Evolutionary conservation across 1,140 invertebrate genomes (phyloP), one percentile per base, ranked within the genome.

Genomic region (Acromyrmex heyeri): DNA sequence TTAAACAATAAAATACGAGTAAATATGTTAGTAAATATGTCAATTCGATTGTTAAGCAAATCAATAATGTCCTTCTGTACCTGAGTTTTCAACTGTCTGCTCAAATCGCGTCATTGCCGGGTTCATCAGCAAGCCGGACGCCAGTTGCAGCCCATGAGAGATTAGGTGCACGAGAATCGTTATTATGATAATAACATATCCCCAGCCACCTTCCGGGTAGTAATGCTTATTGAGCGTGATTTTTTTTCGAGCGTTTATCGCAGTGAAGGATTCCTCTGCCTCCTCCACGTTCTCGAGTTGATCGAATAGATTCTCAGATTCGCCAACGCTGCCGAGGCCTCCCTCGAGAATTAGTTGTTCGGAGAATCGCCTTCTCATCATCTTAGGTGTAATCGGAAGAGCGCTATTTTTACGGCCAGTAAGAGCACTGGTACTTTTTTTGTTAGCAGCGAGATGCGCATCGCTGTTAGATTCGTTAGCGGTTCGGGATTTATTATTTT

Each of bases 181-280:
- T 50, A 97, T 97, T 3, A 95, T 94, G 1, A 97, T 95, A 21
- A 98, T 96, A 53, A 97, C 96, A 96, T 97, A 98, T 4, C 97
- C 97, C 97, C 97, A 98, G 5, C 97, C 97, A 3, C 97, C 97
- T 92, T 98, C 97, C 1, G 97, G 97, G 93, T 97, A 98, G 94
- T 97, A 97, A 92, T 98, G 97, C 50, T 96, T 95, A 72, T 94
- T 93, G 14, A 96, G 94, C 10, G 96, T 96, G 61, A 95, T 90
- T 70, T 93, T 92, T 75, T 95, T 95, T 3, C 94, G 90, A 24
- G 94, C 94, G 92, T 95, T 95, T 64, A 92, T 79, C 18, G 81
- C 91, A 21, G 91, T 92, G 21, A 93, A 70, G 16, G 93, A 93
- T 21, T 94, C 93, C 72, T 91, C 92, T 27, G 88, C 87, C 38